A percentile compares a stretch with the other conserved stretches of the same genome.
phyloP scores from a whole-genome alignment of 2,113 vertebrate genomes.

The Prolemur simus region DNA sequence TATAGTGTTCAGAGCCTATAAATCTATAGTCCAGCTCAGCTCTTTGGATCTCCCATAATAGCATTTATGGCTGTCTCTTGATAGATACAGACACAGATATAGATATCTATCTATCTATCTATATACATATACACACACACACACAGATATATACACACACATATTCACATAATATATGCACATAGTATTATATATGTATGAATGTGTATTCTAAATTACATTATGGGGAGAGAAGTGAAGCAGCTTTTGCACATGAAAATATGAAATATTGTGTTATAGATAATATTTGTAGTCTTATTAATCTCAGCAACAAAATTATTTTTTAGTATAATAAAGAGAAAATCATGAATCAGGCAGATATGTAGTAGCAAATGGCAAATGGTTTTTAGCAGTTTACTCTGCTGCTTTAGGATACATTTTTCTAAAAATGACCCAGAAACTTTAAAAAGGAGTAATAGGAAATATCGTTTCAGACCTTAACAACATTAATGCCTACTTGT shows the following conservation, averaged over 20 bases:
- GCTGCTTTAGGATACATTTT: background rate
- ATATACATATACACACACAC: accelerated
- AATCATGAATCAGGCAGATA: background rate
- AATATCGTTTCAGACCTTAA: background rate
- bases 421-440: background rate
- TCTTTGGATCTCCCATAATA: background rate
- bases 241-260: background rate
- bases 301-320: background rate
- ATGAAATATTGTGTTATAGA: background rate
- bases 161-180: background rate
- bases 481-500: background rate
- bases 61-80: background rate
- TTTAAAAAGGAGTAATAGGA: background rate
- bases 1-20: background rate
- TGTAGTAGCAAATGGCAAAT: background rate
- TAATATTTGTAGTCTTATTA: background rate
- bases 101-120: background rate
- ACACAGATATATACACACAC: accelerated
- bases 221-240: background rate
- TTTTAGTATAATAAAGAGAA: background rate
- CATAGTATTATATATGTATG: no score
- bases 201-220: background rate
- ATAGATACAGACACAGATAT: background rate
- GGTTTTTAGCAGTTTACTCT: background rate
- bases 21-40: background rate